Base-by-base conservation (phyloP, 2,797 vertebrate genomes). In the Hephaestus fuliginosus region DNA sequence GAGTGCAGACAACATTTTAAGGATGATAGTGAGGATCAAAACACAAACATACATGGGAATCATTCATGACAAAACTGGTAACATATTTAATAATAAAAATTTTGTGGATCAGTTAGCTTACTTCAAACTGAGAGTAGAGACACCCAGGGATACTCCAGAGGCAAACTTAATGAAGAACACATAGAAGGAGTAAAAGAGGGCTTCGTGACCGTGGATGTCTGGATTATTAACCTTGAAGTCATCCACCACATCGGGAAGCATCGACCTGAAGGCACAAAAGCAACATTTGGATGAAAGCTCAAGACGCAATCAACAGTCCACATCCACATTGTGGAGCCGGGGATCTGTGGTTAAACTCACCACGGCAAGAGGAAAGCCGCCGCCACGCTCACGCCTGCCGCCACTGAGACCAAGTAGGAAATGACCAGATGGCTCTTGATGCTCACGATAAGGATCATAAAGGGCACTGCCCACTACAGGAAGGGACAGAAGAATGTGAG, bases 151-250 rank as follows among this genome's bases (percentile, higher is more conserved):
- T 6, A 99, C 87, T 0, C 98, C 98, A 0, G 97, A 97, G 10
- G 98, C 95, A 18, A 99, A 99, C 86, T 99, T 99, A 84, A 97
- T 96, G 88, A 99, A 99, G 94, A 99, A 99, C 76, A 99, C 98
- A 0, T 99, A 99, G 92, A 97, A 99, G 51, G 98, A 99, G 93
- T 97, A 99, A 93, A 99, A 99, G 80, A 99, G 97, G 25, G 98
- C 96, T 90, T 99, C 98, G 0, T 98, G 96, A 41, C 97, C 97
- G 0, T 70, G 92, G 70, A 95, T 91, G 13, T 93, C 81, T 0
- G 97, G 97, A 69, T 99, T 96, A 82, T 96, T 96, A 73, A 99
- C 89, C 90, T 97, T 97, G 93, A 99, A 99, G 93, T 99, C 97
- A 0, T 99, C 98, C 4, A 99, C 88, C 5, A 97, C 98, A 0